phyloP scores from a whole-genome alignment of 2,888 invertebrate genomes.

The Sinelater perroti region DNA sequence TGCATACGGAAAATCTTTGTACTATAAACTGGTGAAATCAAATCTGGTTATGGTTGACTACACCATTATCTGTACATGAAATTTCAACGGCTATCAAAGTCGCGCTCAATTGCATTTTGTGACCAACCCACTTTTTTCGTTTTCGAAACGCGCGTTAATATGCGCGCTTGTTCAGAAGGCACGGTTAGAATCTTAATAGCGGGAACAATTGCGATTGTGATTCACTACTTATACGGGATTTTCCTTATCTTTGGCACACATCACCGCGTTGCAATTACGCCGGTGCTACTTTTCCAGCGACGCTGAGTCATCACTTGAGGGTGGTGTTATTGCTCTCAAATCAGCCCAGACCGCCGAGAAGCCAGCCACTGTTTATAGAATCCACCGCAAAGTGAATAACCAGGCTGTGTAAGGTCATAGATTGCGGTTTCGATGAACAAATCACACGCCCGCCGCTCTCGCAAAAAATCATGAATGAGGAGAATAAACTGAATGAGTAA shows the following conservation, averaged over 20 bases:
- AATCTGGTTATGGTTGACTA: too few species aligned
- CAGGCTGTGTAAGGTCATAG: background rate
- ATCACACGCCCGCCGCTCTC: background rate
- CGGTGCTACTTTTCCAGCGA: conserved; percentile 3
- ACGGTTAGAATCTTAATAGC: conserved; percentile 2
- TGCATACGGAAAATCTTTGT: too few species aligned
- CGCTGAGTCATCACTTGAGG: conserved; percentile 3
- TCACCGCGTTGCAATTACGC: conserved; percentile 2
- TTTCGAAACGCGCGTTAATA: conserved; percentile 2
- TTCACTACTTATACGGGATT: conserved; percentile 15
- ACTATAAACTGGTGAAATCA: too few species aligned
- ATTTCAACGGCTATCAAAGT: too few species aligned
- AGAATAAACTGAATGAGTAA: background rate
- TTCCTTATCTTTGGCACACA: conserved; percentile 20
- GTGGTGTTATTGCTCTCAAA: background rate
- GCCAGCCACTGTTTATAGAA: too few species aligned
- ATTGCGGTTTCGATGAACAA: conserved; percentile 12
- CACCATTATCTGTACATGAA: too few species aligned
- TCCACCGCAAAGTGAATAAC: too few species aligned
- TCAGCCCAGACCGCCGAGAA: too few species aligned
- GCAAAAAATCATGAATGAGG: conserved; percentile 3
- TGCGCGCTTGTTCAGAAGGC: conserved; percentile 1
- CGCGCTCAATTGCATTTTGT: too few species aligned
- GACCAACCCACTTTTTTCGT: background rate
- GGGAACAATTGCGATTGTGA: conserved; percentile 5